phyloP scores from a whole-genome alignment of 2,113 vertebrate species.

The Penelope pileata region DNA sequence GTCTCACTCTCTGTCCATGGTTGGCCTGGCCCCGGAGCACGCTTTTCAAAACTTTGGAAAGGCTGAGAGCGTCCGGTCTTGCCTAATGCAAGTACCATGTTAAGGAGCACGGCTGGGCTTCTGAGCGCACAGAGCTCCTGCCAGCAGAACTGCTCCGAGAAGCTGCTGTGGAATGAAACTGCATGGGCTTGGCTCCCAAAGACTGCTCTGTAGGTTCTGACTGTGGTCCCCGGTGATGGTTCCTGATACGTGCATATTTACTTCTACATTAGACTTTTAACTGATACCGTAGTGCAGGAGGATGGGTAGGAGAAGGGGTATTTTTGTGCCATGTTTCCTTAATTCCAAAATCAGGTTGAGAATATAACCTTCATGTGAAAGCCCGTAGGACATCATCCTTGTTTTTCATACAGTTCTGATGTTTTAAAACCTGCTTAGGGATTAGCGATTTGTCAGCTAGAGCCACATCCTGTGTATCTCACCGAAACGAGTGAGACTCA shows the following conservation, averaged over 20 bases:
- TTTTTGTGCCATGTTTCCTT: neutral
- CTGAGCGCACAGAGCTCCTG: neutral
- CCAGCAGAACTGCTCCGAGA: neutral
- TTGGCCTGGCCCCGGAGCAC: neutral
- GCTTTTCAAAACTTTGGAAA: neutral
- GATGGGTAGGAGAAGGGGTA: neutral
- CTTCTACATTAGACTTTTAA: neutral
- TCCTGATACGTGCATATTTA: accelerated
- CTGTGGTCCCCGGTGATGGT: neutral
- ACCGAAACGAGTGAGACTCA: neutral
- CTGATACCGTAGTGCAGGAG: neutral
- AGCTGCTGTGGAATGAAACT: neutral
- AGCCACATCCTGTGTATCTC: neutral
- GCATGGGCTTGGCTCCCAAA: neutral
- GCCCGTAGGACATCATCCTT: neutral
- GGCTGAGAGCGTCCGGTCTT: neutral
- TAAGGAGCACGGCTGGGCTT: accelerated
- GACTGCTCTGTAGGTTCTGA: neutral
- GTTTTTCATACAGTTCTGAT: neutral
- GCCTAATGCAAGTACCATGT: neutral
- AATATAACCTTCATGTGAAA: neutral
- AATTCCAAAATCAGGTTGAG: neutral
- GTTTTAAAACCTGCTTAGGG: neutral
- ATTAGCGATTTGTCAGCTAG: neutral
- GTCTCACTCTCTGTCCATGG: accelerated